phyloP scores from a whole-genome alignment of 2,113 vertebrate species.

The Smithornis capensis region DNA sequence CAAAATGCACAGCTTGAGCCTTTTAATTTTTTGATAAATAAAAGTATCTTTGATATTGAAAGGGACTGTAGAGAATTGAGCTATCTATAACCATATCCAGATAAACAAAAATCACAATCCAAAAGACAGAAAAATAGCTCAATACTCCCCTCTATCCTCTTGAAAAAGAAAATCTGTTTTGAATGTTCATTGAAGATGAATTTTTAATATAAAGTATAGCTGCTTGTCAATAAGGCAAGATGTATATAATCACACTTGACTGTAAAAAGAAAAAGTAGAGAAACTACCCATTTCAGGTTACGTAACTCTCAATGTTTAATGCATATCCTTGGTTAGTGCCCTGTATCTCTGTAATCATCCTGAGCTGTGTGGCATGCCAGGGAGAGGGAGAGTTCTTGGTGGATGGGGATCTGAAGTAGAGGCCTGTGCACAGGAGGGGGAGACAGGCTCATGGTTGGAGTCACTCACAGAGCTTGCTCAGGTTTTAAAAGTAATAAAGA shows the following conservation, averaged over 20 bases:
- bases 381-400: neutral
- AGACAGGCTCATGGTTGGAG: neutral
- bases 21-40: slow-evolving; percentile 57
- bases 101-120: slow-evolving; percentile 38
- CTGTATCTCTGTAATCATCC: neutral
- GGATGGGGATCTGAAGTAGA: neutral
- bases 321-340: fast-evolving
- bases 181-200: slow-evolving; percentile 3
- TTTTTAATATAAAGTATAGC: neutral
- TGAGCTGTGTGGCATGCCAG: neutral
- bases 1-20: slow-evolving; percentile 45
- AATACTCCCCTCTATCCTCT: slow-evolving; percentile 27
- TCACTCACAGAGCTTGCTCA: neutral
- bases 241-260: neutral
- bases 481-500: neutral
- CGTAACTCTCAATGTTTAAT: neutral
- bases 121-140: neutral
- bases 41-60: slow-evolving; percentile 38
- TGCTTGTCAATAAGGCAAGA: neutral
- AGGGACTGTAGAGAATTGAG: slow-evolving; percentile 11
- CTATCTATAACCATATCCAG: neutral
- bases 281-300: neutral
- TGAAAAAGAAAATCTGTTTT: slow-evolving; percentile 17
- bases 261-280: neutral
- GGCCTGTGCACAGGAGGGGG: neutral